These are phyloP conservation scores for Halcyon malimbica DNA, from an alignment of 2,113 vertebrate species.

Conservation along the genomic window DNA sequence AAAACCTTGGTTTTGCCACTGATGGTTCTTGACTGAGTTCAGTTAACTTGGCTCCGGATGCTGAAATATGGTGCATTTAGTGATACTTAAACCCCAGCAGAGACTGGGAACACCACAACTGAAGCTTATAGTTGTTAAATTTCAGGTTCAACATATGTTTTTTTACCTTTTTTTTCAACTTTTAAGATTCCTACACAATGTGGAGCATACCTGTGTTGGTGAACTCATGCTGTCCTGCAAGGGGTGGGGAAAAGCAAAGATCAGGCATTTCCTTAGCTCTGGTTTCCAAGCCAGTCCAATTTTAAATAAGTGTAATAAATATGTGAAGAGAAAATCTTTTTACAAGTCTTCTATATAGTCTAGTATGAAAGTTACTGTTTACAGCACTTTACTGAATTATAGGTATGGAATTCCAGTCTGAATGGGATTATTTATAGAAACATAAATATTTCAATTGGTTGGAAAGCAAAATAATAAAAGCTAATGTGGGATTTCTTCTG, in stretches of 20 bases:
- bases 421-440: slow-evolving; percentile 5
- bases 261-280: background rate
- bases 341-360: background rate
- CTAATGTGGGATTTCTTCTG: background rate
- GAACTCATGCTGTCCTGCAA: background rate
- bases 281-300: background rate
- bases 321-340: background rate
- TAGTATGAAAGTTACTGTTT: background rate
- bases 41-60: background rate
- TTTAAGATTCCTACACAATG: background rate
- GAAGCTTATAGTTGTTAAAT: background rate
- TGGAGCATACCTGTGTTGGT: background rate
- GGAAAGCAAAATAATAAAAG: background rate
- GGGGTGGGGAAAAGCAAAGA: background rate
- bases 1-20: background rate
- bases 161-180: background rate
- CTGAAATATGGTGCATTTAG: background rate
- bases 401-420: background rate
- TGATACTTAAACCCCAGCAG: background rate
- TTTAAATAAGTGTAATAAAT: background rate
- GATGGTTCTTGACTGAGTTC: background rate
- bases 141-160: accelerated
- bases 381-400: slow-evolving; percentile 17
- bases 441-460: background rate
- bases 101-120: background rate